Base-by-base conservation (phyloP, 1,140 invertebrate genomes). In the Lanistes nyassanus region DNA sequence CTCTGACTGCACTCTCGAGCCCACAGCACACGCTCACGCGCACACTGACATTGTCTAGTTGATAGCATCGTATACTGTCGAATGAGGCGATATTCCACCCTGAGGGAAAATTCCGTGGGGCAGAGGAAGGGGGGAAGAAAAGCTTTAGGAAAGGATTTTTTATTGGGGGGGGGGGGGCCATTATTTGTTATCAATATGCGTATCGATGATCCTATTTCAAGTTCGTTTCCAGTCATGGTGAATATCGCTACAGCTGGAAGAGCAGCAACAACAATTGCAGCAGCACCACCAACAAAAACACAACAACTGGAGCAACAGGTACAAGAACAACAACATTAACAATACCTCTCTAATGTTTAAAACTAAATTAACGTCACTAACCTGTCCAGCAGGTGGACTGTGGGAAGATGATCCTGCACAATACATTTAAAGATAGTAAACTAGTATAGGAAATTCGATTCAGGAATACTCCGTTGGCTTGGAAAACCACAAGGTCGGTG, bases 261-360 rank as follows among this genome's bases (percentile, higher is more conserved):
- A 55, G 53, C n/a, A 55, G 53, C n/a, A 55, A n/a, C n/a, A 55
- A n/a, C n/a, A 55, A n/a, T 55, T 21, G 53, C n/a, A 55, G 53
- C n/a, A 55, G 53, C n/a, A 55, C n/a, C 58, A 60, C 58, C n/a
- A 23, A 60, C 58, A 60, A 23, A 60, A 23, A 60, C 58, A 60
- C 58, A 60, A 23, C n/a, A 23, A 60, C 58, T 26, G n/a, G 31
- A 23, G 31, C 58, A 60, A 23, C 26, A 13, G 1, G 9, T 29
- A n/a, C 13, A n/a, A 62, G 26, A 9, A 9, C 7, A 62, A 9
- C n/a, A 62, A 62, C n/a, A 9, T 29, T 62, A 31, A 31, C 31
- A 26, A 23, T 60, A 23, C 6, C 58, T 31, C 2, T 1, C 4
- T n/a, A 9, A 9, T 9, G 23, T 31, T 31, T 3, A 29, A 11